phyloP scores from a whole-genome alignment of 2,113 vertebrate species.

The Noturus placidus region DNA sequence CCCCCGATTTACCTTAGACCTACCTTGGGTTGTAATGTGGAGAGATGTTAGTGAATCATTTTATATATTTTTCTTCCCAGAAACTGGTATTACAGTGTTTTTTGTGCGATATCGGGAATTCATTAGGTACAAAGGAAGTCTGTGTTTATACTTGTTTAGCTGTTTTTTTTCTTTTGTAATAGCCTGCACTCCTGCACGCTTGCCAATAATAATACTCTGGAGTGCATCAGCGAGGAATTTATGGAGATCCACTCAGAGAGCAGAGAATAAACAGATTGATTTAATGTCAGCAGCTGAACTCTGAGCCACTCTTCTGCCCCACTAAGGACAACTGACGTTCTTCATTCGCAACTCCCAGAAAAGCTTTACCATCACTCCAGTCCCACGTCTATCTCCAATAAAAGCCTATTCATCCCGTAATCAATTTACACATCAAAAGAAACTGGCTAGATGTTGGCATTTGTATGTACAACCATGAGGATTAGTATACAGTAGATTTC shows the following conservation, averaged over 20 bases:
- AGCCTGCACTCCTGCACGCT: slow-evolving; percentile 15
- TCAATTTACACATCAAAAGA: not conserved
- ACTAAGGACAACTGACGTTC: slow-evolving; percentile 57
- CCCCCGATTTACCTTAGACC: not conserved
- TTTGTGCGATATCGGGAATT: slow-evolving; percentile 12
- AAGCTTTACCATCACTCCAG: slow-evolving; percentile 48
- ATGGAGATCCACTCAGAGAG: slow-evolving; percentile 38
- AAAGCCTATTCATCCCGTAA: not conserved
- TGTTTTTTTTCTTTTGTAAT: slow-evolving; percentile 12
- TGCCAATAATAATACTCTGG: slow-evolving; percentile 44
- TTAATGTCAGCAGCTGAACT: slow-evolving; percentile 63
- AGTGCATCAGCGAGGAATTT: slow-evolving; percentile 42
- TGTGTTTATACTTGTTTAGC: slow-evolving; percentile 35
- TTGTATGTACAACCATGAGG: not conserved
- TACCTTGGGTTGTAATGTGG: not conserved
- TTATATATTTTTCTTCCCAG: slow-evolving; percentile 11
- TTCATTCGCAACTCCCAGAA: slow-evolving; percentile 53
- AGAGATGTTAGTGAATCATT: slow-evolving; percentile 1
- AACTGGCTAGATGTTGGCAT: slow-evolving; percentile 14
- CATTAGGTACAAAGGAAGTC: slow-evolving; percentile 35
- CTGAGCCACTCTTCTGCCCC: slow-evolving; percentile 50
- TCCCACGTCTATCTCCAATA: not conserved
- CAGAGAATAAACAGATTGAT: slow-evolving; percentile 45
- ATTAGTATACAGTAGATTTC: not conserved
- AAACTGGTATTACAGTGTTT: slow-evolving; percentile 14